Conservation (phyloP, 2,113 vertebrate genomes). For the Mionectes macconnelli region DNA sequence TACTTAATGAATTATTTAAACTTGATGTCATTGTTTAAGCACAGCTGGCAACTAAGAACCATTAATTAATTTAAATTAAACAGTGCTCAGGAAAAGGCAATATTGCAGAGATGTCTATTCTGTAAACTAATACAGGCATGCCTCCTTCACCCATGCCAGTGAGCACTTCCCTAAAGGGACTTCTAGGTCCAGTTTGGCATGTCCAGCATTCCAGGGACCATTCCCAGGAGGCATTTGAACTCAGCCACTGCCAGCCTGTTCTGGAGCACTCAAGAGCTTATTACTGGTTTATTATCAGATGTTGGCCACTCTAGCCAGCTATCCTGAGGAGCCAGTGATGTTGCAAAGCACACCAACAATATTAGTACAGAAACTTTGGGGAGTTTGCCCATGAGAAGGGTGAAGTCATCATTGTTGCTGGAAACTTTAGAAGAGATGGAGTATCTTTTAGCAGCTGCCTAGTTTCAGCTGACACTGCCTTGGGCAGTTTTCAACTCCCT, state of each 20-base stretch:
- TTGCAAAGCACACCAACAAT: neutral
- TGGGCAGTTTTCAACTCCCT: neutral
- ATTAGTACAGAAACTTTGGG: neutral
- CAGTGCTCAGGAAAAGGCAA: neutral
- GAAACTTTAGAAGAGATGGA: neutral
- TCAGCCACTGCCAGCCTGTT: neutral
- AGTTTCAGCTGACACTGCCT: neutral
- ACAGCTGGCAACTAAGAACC: neutral
- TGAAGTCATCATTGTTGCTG: neutral
- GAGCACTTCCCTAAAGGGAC: neutral
- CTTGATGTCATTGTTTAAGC: neutral
- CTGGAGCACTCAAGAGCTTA: neutral
- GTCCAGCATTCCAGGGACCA: accelerated
- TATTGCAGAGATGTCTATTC: neutral
- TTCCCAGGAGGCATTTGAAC: neutral
- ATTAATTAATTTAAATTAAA: neutral
- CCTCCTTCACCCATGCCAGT: neutral
- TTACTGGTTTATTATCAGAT: neutral
- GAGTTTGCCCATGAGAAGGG: neutral
- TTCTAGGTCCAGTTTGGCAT: neutral
- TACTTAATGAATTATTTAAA: neutral
- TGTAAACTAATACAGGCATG: neutral
- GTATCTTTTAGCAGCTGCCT: neutral
- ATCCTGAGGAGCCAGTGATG: accelerated
- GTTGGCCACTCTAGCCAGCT: neutral